These are phyloP conservation scores for Muntiacus reevesi DNA, from an alignment of 2,113 vertebrate species.

Conservation along the genomic window DNA sequence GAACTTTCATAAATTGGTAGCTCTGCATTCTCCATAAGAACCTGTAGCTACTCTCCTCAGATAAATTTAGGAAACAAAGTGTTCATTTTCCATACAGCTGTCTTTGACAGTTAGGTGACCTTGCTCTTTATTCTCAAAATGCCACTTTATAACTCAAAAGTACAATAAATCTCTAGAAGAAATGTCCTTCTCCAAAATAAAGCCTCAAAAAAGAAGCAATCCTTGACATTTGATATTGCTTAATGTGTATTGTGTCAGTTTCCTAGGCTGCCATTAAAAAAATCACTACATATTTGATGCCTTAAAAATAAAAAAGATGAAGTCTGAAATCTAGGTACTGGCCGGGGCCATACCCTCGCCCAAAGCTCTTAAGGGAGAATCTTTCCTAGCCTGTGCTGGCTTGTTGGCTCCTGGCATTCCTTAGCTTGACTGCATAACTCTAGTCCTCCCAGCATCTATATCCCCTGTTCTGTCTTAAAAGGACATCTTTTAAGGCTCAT, in stretches of 20 bases:
- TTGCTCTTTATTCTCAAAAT: neutral
- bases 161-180: neutral
- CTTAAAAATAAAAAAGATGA: neutral
- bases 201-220: neutral
- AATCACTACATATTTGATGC: neutral
- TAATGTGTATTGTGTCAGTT: neutral
- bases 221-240: neutral
- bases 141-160: neutral
- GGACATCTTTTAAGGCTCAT: neutral
- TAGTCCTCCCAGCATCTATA: neutral
- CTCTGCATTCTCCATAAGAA: neutral
- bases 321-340: neutral
- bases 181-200: neutral
- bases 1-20: neutral
- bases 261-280: neutral
- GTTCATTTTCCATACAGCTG: neutral
- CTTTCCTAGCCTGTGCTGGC: neutral
- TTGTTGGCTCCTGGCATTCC: neutral
- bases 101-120: neutral
- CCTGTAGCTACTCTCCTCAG: neutral
- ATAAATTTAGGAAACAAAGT: neutral
- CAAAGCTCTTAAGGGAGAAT: neutral
- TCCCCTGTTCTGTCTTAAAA: neutral
- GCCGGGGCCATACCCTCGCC: neutral
- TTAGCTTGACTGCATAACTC: neutral